These are phyloP conservation scores for Galaxea fascicularis DNA, from an alignment of 92 coral and sea anemone genomes.

Conservation along the genomic window DNA sequence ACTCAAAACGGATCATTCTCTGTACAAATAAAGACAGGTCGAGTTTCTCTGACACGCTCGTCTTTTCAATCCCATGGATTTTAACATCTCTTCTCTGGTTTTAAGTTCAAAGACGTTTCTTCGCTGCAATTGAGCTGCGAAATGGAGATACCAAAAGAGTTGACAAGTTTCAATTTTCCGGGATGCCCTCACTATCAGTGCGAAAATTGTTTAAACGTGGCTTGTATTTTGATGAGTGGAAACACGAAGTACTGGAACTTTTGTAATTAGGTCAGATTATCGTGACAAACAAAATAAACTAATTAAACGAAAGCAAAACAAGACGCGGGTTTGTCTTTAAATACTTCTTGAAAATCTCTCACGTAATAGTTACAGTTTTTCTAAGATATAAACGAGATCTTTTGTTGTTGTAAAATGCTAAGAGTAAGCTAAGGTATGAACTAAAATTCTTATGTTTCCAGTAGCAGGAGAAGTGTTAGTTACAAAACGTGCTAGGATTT, in stretches of 20 bases:
- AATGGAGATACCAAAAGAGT: not conserved
- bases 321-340: constrained; percentile 27
- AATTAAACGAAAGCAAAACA: constrained; percentile 11
- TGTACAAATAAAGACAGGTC: constrained; percentile 22
- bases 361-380: constrained; percentile 25
- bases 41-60: not conserved
- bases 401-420: not conserved
- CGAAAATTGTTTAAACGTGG: not conserved
- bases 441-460: not conserved
- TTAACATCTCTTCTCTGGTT: constrained; percentile 18
- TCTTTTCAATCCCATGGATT: constrained; percentile 18
- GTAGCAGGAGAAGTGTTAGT: not conserved
- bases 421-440: not conserved
- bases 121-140: no score
- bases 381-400: constrained; percentile 3
- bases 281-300: not conserved
- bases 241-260: not conserved
- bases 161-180: not conserved
- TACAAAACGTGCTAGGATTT: constrained; percentile 1
- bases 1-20: constrained; percentile 17
- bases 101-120: no score
- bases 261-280: not conserved
- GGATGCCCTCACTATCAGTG: no score
- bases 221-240: not conserved
- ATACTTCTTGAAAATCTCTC: constrained; percentile 45